A percentile compares a stretch with the other conserved stretches of the same genome.
Conservation (phyloP, 2,797 vertebrate genomes). For the Falco rusticolus region DNA sequence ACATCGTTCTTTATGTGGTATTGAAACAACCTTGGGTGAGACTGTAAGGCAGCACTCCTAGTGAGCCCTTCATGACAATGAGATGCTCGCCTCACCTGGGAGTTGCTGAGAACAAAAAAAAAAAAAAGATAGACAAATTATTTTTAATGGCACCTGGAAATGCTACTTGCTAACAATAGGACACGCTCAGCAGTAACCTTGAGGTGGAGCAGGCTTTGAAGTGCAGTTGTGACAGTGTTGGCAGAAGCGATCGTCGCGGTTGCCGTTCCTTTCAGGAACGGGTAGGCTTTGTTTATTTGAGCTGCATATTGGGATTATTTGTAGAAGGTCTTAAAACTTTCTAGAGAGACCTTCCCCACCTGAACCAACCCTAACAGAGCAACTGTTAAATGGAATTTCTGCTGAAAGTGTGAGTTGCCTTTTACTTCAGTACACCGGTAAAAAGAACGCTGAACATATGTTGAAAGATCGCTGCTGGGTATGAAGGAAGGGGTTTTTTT, state of each 20-base stretch:
- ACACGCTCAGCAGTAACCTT: neutral
- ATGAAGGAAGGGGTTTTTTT: neutral
- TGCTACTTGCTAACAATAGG: neutral
- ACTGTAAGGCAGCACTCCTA: neutral
- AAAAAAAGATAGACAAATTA: neutral
- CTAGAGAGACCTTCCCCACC: neutral
- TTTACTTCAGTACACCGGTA: neutral
- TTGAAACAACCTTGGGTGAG: neutral
- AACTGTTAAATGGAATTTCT: conserved; percentile 63
- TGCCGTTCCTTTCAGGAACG: neutral
- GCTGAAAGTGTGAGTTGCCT: neutral
- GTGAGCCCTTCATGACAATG: neutral
- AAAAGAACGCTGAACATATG: neutral
- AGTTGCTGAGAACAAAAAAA: conserved; percentile 1
- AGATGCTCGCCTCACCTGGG: conserved; percentile 2
- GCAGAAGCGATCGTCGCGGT: neutral
- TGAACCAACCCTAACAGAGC: conserved; percentile 32
- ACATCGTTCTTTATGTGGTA: neutral
- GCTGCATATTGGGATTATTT: neutral
- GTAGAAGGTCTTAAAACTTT: conserved; percentile 33
- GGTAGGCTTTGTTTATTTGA: neutral
- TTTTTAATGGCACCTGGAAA: conserved; percentile 23
- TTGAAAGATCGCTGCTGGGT: neutral
- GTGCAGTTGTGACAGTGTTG: neutral
- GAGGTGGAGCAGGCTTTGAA: neutral